phyloP scores from a whole-genome alignment of 2,113 vertebrate species.

The Sterrhoptilus dennistouni region DNA sequence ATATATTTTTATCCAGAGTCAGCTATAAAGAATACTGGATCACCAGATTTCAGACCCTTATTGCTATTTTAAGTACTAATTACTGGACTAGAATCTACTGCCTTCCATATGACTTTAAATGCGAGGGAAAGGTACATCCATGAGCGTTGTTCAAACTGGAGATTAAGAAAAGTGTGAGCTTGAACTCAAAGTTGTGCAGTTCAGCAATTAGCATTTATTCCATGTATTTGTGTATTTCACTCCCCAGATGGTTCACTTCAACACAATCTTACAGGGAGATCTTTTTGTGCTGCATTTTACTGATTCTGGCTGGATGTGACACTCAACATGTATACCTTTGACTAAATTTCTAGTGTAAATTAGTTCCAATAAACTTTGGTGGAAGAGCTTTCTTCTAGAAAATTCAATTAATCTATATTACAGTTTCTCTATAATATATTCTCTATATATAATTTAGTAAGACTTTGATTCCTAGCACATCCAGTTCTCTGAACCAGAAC shows the following conservation, averaged over 20 bases:
- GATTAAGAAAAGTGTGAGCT: fast-evolving
- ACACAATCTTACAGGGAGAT: background rate
- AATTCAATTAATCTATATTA: background rate
- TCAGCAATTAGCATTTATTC: background rate
- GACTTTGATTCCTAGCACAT: background rate
- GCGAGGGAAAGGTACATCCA: background rate
- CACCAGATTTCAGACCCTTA: background rate
- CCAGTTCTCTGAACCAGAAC: background rate
- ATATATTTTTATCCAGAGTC: background rate
- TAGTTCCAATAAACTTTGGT: background rate
- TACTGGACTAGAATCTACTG: background rate
- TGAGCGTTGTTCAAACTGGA: background rate
- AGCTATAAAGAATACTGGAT: background rate
- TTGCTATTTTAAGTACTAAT: background rate
- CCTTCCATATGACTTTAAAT: background rate
- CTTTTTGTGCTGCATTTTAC: background rate
- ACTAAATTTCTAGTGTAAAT: background rate
- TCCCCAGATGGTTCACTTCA: background rate
- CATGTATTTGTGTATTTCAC: background rate
- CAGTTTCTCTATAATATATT: background rate
- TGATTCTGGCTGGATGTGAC: too few species aligned
- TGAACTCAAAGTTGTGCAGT: background rate
- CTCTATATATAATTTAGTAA: background rate
- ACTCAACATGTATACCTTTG: background rate
- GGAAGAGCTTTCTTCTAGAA: background rate